phyloP scores from a whole-genome alignment of 1,140 invertebrate genomes.

The Leptoteleia sp. region DNA sequence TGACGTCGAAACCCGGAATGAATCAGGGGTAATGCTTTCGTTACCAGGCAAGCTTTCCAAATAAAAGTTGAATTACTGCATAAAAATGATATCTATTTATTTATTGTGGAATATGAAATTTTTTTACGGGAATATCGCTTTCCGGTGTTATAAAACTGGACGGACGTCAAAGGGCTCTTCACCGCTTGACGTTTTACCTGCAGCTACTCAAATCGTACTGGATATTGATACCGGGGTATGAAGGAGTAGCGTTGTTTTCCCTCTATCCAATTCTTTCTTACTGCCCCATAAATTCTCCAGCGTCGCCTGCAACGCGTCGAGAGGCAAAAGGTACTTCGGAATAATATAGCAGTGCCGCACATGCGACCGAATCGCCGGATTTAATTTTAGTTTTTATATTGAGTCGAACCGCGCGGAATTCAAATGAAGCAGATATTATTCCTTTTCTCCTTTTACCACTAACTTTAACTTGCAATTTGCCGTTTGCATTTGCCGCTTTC shows the following conservation, averaged over 20 bases:
- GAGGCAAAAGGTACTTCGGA: conserved; percentile 56
- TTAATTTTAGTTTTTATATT: conserved; percentile 65
- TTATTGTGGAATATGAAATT: too few species aligned
- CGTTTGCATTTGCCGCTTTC: conserved; percentile 11
- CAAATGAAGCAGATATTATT: conserved; percentile 59
- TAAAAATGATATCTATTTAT: too few species aligned
- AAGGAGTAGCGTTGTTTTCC: conserved; percentile 44
- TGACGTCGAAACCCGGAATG: too few species aligned
- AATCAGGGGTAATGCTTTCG: too few species aligned
- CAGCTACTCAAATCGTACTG: conserved; percentile 34
- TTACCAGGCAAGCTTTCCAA: too few species aligned
- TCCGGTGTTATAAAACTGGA: conserved; percentile 8
- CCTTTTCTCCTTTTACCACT: conserved; percentile 35
- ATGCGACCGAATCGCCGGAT: conserved; percentile 60
- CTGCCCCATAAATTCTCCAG: conserved; percentile 55
- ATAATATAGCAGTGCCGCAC: conserved; percentile 63
- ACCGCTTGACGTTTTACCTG: conserved; percentile 27
- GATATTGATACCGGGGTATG: conserved; percentile 40
- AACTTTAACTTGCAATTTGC: conserved; percentile 25
- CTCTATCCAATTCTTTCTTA: conserved; percentile 55
- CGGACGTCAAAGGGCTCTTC: conserved; percentile 15
- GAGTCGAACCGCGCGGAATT: conserved; percentile 55
- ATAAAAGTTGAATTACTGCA: too few species aligned
- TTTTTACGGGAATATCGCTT: not conserved
- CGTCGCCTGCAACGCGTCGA: conserved; percentile 46